These are phyloP conservation scores for Bambusicola thoracicus DNA, from an alignment of 2,113 vertebrate genomes.

Conservation along the genomic window DNA sequence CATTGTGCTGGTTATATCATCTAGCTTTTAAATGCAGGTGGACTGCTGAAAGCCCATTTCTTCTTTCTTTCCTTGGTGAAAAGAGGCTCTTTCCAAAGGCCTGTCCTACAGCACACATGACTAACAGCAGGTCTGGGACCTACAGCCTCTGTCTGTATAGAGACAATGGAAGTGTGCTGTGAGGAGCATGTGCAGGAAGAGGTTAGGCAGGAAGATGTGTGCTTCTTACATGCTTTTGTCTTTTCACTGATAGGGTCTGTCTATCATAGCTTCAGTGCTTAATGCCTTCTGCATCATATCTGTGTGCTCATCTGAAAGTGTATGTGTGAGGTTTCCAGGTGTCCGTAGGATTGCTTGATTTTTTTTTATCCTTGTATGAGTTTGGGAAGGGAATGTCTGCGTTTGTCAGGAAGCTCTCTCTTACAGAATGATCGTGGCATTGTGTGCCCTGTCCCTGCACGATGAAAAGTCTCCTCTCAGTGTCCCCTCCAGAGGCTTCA, in stretches of 20 bases:
- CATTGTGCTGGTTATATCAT: background rate
- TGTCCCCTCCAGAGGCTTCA: background rate
- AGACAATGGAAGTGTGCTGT: background rate
- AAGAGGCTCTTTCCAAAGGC: background rate
- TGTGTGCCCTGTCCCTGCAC: background rate
- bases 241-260: background rate
- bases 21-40: background rate
- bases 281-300: background rate
- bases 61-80: background rate
- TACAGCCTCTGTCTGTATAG: background rate
- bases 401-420: background rate
- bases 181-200: background rate
- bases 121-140: rapidly evolving
- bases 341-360: background rate
- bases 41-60: background rate
- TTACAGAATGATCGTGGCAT: background rate
- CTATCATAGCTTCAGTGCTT: background rate
- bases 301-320: background rate
- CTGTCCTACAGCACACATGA: rapidly evolving
- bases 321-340: background rate
- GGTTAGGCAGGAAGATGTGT: background rate
- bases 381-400: background rate
- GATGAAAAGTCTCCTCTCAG: background rate
- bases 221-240: background rate
- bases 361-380: background rate